Conservation (phyloP, 2,113 vertebrate genomes). For the Calonectris borealis region DNA sequence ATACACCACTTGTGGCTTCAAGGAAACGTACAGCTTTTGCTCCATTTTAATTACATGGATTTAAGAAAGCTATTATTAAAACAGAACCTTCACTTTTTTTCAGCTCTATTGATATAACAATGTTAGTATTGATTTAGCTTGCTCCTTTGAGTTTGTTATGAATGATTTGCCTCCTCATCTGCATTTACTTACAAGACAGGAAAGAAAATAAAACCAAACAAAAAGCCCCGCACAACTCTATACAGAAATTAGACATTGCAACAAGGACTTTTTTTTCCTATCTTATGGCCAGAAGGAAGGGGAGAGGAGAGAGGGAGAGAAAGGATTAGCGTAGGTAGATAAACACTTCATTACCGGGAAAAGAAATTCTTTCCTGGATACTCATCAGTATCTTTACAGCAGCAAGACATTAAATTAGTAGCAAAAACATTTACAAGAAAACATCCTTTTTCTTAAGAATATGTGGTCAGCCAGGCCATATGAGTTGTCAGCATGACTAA, state of each 20-base stretch:
- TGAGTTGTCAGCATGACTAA: not conserved
- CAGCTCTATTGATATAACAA: not conserved
- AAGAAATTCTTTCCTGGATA: not conserved
- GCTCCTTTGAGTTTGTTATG: not conserved
- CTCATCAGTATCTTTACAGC: not conserved
- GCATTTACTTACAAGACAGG: not conserved
- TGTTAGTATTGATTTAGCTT: not conserved
- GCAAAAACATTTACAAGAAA: not conserved
- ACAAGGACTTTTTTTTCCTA: not conserved
- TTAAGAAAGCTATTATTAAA: not conserved
- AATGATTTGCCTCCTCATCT: not conserved
- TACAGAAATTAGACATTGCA: not conserved
- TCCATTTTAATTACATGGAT: not conserved
- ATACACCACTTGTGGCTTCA: not conserved
- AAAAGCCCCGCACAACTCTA: not conserved
- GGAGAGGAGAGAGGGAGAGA: not conserved
- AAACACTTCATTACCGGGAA: not conserved
- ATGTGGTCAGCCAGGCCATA: not conserved
- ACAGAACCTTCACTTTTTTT: not conserved
- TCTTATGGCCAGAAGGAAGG: not conserved
- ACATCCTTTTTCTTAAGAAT: not conserved
- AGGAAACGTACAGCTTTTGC: not conserved
- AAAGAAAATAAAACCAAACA: not conserved
- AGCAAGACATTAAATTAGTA: not conserved
- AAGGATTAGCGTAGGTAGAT: not conserved